Percentiles rank a stretch among this genome's conserved stretches.
phyloP scores from a whole-genome alignment of 2,888 invertebrate species.

The Troglohyphantes excavatus region DNA sequence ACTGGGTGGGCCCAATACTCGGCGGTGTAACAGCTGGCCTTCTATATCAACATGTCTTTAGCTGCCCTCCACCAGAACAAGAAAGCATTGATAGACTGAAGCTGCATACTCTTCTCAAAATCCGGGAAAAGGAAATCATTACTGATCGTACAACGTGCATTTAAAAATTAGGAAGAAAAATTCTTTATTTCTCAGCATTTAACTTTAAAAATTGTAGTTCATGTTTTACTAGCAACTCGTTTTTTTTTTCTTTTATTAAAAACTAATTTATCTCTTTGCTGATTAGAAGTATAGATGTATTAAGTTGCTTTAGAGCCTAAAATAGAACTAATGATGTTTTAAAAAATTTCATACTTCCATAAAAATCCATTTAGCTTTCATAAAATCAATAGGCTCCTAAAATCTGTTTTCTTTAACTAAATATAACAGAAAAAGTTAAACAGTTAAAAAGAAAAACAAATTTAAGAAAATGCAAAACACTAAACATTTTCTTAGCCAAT shows the following conservation, averaged over 20 bases:
- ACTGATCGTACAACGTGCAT: conserved; percentile 77
- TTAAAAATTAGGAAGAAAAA: conserved; percentile 23
- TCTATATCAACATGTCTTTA: conserved; percentile 85
- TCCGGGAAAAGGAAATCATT: conserved; percentile 75
- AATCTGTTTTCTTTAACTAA: too few relatives aligned
- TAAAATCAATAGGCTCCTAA: too few relatives aligned
- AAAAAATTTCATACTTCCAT: too few relatives aligned
- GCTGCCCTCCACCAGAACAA: conserved; percentile 63
- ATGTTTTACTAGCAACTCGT: background rate
- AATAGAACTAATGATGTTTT: background rate
- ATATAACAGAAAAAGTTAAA: too few relatives aligned
- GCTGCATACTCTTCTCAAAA: conserved; percentile 52
- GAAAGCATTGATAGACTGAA: conserved; percentile 69
- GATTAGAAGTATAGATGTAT: background rate
- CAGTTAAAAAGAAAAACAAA: too few relatives aligned
- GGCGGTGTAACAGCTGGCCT: conserved; percentile 91
- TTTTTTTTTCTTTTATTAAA: background rate
- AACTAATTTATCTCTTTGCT: background rate
- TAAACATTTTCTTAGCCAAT: too few relatives aligned
- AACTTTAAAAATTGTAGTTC: background rate
- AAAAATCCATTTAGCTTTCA: too few relatives aligned
- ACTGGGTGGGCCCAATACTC: conserved; percentile 93
- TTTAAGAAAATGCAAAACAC: too few relatives aligned
- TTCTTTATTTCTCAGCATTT: background rate
- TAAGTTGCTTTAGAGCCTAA: background rate